Conservation (phyloP, 2,888 invertebrate genomes). For the Pammene fasciana region DNA sequence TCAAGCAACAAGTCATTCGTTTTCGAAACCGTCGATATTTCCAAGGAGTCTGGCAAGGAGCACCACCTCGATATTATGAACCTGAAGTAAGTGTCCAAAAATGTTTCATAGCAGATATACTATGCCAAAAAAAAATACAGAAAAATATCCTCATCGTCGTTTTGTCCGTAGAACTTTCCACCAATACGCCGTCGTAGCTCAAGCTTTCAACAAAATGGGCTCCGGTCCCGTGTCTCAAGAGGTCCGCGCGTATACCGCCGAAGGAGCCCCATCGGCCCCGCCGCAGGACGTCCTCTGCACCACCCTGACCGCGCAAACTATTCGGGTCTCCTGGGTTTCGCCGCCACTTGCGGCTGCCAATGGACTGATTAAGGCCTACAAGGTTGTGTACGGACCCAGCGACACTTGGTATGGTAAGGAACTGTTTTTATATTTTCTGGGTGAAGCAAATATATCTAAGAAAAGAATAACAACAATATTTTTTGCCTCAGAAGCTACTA, state of each 20-base stretch:
- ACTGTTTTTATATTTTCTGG: neutral
- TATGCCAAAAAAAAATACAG: neutral
- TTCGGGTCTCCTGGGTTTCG: constrained; percentile 96
- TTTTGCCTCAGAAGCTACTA: neutral
- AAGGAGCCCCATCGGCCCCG: constrained; percentile 96
- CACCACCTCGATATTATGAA: constrained; percentile 92
- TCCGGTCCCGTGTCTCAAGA: constrained; percentile 96
- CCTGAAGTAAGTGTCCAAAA: constrained; percentile 82
- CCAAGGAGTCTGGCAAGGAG: constrained; percentile 95
- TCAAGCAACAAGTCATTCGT: constrained; percentile 93
- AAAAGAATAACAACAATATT: neutral
- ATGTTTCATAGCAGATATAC: neutral
- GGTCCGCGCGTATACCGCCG: constrained; percentile 95
- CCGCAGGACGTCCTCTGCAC: constrained; percentile 96
- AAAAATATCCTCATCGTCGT: neutral
- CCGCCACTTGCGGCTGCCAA: constrained; percentile 96
- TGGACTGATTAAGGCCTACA: constrained; percentile 97
- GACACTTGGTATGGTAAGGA: constrained; percentile 95
- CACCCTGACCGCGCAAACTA: constrained; percentile 96
- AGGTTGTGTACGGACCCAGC: constrained; percentile 95
- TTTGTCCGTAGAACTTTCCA: constrained; percentile 89
- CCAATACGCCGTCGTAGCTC: constrained; percentile 97
- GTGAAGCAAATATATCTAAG: too few relatives aligned
- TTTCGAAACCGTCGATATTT: constrained; percentile 95
- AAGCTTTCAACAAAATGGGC: constrained; percentile 97